A percentile compares a stretch with the other conserved stretches of the same genome.
Evolutionary conservation across 2,113 vertebrate genomes (phyloP).

Genomic region (cat (Felis catus)): DNA sequence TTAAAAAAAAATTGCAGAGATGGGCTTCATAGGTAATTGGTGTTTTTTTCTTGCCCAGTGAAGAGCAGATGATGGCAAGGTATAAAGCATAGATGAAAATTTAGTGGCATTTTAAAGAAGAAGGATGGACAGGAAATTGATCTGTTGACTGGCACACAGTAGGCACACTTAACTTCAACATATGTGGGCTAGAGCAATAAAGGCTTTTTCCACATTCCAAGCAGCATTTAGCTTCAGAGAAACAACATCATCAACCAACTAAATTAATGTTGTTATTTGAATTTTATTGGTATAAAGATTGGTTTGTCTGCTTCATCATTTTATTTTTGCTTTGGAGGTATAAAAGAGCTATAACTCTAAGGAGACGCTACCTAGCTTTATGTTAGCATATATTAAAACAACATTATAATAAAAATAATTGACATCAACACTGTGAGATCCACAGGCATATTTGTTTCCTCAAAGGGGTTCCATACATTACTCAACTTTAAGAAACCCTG

Average conservation of each 20-base stretch:
- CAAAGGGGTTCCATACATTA: background rate
- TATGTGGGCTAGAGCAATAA: background rate
- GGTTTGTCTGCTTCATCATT: background rate
- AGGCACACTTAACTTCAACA: no score
- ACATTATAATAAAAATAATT: background rate
- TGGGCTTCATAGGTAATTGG: background rate
- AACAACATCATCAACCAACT: background rate
- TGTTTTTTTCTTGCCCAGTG: background rate
- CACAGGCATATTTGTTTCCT: background rate
- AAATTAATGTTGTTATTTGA: background rate
- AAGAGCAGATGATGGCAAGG: background rate
- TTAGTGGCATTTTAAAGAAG: background rate
- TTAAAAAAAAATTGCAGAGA: background rate
- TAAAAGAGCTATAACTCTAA: background rate
- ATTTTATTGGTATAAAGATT: background rate
- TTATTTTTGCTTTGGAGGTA: background rate
- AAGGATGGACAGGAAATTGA: background rate
- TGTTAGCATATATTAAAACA: background rate
- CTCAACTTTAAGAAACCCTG: background rate
- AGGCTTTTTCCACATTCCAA: background rate
- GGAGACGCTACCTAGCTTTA: background rate
- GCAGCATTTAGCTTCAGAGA: background rate
- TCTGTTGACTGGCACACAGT: fast-evolving
- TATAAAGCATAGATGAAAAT: background rate
- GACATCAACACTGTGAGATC: background rate